phyloP scores from a whole-genome alignment of 2,888 invertebrate genomes.

The Papilio gigon region DNA sequence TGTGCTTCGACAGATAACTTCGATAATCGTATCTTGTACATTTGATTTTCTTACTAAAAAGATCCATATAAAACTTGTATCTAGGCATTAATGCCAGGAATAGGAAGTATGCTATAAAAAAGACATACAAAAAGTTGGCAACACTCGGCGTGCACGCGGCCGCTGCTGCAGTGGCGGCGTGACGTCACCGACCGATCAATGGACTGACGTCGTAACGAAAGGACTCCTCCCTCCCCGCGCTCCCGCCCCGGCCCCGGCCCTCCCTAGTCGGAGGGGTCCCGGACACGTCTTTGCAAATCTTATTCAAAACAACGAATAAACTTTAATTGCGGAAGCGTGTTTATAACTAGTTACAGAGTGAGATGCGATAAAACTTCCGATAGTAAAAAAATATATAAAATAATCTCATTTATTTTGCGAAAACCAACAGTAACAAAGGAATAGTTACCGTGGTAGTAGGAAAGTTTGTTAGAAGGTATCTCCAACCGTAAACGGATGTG shows the following conservation, averaged over 20 bases:
- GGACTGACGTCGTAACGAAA: conserved; percentile 63
- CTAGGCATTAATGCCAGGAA: conserved; percentile 12
- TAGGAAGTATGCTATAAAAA: conserved; percentile 19
- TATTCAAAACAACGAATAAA: conserved; percentile 35
- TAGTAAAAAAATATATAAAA: not conserved
- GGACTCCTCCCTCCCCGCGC: conserved; percentile 44
- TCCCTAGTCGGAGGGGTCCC: conserved; percentile 58
- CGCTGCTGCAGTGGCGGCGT: conserved; percentile 63
- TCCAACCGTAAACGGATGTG: too few species aligned
- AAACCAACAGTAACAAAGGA: too few species aligned
- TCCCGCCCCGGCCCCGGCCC: conserved; percentile 33
- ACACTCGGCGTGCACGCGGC: conserved; percentile 25
- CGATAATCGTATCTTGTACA: too few species aligned
- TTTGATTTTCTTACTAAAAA: not conserved
- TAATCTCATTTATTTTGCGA: too few species aligned
- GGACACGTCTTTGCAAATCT: conserved; percentile 35
- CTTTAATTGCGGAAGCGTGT: conserved; percentile 44
- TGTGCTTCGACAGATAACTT: too few species aligned
- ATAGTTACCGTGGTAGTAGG: too few species aligned
- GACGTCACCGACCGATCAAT: conserved; percentile 74
- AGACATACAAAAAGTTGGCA: conserved; percentile 31
- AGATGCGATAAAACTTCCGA: not conserved
- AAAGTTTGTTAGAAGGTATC: too few species aligned
- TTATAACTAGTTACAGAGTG: not conserved
- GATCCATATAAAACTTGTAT: conserved; percentile 3